Percentiles rank a stretch among this genome's conserved stretches.
Evolutionary conservation across 2,113 vertebrate species (phyloP).

Genomic region (Rousettus leschenaultii): DNA sequence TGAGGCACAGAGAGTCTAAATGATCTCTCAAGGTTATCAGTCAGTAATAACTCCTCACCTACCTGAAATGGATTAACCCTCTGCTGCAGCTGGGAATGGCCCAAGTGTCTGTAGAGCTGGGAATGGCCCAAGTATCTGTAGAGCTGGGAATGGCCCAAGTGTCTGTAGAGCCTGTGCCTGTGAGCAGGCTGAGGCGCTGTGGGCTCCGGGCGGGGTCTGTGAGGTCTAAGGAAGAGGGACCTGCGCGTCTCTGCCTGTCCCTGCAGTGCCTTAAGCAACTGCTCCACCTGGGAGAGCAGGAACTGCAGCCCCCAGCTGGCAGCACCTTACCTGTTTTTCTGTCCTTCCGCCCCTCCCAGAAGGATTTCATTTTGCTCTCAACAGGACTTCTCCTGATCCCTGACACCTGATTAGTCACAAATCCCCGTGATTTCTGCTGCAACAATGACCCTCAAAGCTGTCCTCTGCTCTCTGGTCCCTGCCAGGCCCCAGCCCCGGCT

Average conservation of each 20-base stretch:
- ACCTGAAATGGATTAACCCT: not conserved
- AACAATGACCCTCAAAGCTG: not conserved
- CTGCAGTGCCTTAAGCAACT: not conserved
- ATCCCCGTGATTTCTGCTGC: not conserved
- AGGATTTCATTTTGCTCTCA: not conserved
- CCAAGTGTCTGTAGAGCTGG: not conserved
- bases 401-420: slow-evolving; percentile 17
- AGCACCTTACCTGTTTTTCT: not conserved
- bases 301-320: not conserved
- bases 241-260: not conserved
- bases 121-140: too few species aligned
- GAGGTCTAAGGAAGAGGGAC: not conserved
- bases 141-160: not conserved
- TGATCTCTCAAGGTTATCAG: not conserved
- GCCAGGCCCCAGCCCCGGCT: not conserved
- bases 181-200: not conserved
- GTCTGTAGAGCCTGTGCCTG: not conserved
- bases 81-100: not conserved
- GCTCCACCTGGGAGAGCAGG: slow-evolving; percentile 10
- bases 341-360: slow-evolving; percentile 3
- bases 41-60: not conserved
- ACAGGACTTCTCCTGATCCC: not conserved
- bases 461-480: not conserved
- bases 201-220: not conserved
- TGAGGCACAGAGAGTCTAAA: not conserved